Evolutionary conservation across 2,797 vertebrate genomes (phyloP), one percentile per base, ranked within the genome.

Genomic region (Danio kyathit): DNA sequence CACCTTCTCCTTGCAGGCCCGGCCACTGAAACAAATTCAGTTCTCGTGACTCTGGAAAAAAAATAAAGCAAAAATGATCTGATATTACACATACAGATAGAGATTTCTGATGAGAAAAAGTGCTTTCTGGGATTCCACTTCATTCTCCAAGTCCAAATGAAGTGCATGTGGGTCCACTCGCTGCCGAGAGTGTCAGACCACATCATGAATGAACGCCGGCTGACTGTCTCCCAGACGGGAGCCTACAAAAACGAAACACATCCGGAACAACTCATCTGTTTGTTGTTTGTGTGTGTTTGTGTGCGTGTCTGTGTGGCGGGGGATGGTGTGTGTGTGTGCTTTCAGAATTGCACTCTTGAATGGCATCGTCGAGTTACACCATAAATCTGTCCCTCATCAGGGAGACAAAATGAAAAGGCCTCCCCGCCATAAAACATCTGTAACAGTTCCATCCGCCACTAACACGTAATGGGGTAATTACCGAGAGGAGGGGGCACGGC

Each of bases 401-500:
- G 88, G 89, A 92, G 91, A 94, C 92, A 94, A 93, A 94, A 94
- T 91, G 91, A 94, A 93, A 93, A 95, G 92, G 87, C 90, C 88
- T 90, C 80, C 76, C 77, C 48, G 41, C 93, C 93, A 94, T 95
- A 95, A 95, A 95, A 94, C 94, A 95, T 94, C 93, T 94, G 93
- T 89, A 94, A 94, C 91, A 90, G 93, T 90, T 94, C 92, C 91
- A 93, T 93, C 92, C 88, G 88, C 92, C 92, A 93, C 92, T 89
- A 88, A 92, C 91, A 90, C 91, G 90, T 94, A 94, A 94, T 94
- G 91, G 92, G 91, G 89, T 92, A 93, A 94, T 95, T 94, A 94
- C 91, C 82, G 84, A 82, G 89, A 89, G 91, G 89, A 82, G 81
- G 83, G 81, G 76, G 29, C 29, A 29, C 38, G 70, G 89, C 91